These are phyloP conservation scores for Embidobia sp. DNA, from an alignment of 2,888 invertebrate species.

Conservation along the genomic window DNA sequence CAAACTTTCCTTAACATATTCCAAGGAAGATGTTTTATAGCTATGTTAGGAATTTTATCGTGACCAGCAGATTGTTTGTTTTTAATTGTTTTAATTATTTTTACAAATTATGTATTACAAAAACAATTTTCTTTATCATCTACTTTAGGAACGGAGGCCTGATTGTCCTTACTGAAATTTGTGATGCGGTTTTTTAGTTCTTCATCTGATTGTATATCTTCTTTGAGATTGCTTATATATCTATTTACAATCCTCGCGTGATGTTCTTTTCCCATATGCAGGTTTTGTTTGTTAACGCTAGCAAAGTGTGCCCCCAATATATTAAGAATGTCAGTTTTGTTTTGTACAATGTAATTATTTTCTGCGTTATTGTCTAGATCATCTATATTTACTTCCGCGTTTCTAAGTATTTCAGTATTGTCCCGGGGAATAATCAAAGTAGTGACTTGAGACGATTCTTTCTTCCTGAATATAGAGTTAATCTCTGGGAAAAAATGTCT, in stretches of 20 bases:
- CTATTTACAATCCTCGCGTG: neutral
- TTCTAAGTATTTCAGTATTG: neutral
- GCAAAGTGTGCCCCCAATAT: slow-evolving; percentile 35
- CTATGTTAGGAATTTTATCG: slow-evolving; percentile 51
- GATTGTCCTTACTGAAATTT: slow-evolving; percentile 21
- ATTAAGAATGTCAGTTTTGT: slow-evolving; percentile 13
- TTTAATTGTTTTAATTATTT: slow-evolving; percentile 39
- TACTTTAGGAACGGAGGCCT: slow-evolving; percentile 10
- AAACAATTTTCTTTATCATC: slow-evolving; percentile 11
- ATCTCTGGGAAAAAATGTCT: slow-evolving; percentile 27
- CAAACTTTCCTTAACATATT: slow-evolving; percentile 5
- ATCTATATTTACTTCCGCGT: neutral
- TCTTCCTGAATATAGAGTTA: slow-evolving; percentile 29
- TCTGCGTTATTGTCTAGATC: neutral
- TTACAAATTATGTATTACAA: slow-evolving; percentile 11
- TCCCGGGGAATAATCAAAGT: too few relatives aligned
- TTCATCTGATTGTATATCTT: slow-evolving; percentile 11
- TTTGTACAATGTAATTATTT: slow-evolving; percentile 12
- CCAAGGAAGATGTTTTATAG: slow-evolving; percentile 27
- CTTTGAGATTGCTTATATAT: neutral
- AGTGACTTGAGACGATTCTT: neutral
- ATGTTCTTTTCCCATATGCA: slow-evolving; percentile 10
- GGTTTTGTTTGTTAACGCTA: slow-evolving; percentile 18
- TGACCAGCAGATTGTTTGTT: slow-evolving; percentile 61
- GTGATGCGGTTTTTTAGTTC: neutral